Evolutionary conservation across 1,140 invertebrate genomes (phyloP), one percentile per base, ranked within the genome.

Genomic region (Mya arenaria): DNA sequence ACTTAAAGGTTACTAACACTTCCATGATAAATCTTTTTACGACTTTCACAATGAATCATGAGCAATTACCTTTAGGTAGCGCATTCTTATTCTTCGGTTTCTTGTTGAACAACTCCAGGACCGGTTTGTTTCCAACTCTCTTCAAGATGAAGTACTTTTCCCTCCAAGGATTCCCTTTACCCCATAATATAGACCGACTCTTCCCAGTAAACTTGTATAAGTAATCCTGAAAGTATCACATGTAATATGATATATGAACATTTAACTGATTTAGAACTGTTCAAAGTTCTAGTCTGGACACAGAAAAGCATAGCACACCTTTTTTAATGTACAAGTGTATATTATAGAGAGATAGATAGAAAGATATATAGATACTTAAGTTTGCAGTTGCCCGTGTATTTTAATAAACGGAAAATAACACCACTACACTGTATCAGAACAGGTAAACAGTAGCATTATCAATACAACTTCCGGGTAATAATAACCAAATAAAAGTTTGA

Each of bases 91-190:
- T 77, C 66, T 89, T 91, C 13, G 89, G 90, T 71, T 90, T 90
- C 69, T 88, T 90, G 52, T 85, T 89, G 63, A 86, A 88, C 82
- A 84, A 90, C 75, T 90, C 89, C 25, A 91, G 60, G 5, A 89
- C 84, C 41, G 88, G 87, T 71, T 86, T 87, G 28, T 89, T 85
- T 30, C 83, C 86, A 69, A 82, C 73, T 73, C 77, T 82, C 44
- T 85, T 86, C 19, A 90, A 55, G 30, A 89, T 84, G 62, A 91
- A 85, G 74, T 90, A 90, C 62, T 87, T 89, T 52, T 69, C 82
- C 75, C 88, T 89, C 90, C 90, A 91, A 48, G 83, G 84, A 37
- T 87, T 83, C 4, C 79, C 82, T 58, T 85, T 86, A 13, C 79
- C 37, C 65, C 84, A 86, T 25, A 83, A 69, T 72, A 84, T 65